Conservation (phyloP, 1,140 invertebrate genomes). For the Drosophila eugracilis region DNA sequence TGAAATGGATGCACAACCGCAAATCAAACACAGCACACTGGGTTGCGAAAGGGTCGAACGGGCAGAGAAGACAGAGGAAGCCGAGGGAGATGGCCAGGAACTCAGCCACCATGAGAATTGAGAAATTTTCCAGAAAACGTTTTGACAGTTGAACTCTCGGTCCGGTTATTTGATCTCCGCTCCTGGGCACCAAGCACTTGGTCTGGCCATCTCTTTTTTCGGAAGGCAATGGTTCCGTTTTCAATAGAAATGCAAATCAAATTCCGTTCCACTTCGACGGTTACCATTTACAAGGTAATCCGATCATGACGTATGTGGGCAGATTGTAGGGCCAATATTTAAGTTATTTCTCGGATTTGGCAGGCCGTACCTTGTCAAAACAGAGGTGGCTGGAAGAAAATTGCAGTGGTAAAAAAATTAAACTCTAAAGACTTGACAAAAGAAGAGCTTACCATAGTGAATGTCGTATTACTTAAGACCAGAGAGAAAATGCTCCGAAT, state of each 20-base stretch:
- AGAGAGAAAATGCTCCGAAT: too few relatives aligned
- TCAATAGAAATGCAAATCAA: constrained; percentile 38
- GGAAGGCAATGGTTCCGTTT: constrained; percentile 8
- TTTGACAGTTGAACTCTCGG: constrained; percentile 31
- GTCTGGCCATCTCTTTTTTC: background rate
- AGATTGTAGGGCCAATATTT: constrained; percentile 3
- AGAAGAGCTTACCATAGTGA: background rate
- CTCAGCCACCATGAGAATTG: constrained; percentile 17
- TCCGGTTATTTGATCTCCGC: constrained; percentile 25
- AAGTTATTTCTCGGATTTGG: background rate
- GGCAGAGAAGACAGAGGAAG: background rate
- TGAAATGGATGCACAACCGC: constrained; percentile 80
- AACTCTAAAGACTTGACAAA: background rate
- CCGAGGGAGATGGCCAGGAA: background rate
- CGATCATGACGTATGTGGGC: constrained; percentile 1
- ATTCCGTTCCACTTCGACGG: constrained; percentile 14
- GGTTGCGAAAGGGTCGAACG: background rate
- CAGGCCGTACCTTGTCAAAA: too few relatives aligned
- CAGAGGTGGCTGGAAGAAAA: background rate
- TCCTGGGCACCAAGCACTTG: constrained; percentile 30
- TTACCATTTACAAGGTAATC: constrained; percentile 7
- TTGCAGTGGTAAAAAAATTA: background rate
- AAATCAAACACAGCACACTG: constrained; percentile 73
- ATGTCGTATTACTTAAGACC: background rate
- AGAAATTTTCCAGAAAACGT: constrained; percentile 30